phyloP scores from a whole-genome alignment of 1,140 invertebrate genomes.

The Scaptomyza graminum region DNA sequence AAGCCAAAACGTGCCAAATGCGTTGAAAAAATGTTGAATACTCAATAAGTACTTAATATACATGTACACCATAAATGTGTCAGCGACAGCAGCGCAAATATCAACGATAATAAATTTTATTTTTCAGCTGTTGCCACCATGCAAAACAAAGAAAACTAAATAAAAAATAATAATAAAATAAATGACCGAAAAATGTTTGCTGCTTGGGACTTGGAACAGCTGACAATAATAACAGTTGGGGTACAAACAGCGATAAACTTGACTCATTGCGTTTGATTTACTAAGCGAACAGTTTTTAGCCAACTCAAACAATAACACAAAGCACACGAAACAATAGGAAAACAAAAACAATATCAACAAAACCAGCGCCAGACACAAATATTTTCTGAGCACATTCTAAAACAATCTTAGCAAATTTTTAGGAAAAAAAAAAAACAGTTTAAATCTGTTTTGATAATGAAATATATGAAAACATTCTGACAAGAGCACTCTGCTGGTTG shows the following conservation, averaged over 20 bases:
- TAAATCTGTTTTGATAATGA: slow-evolving; percentile 24
- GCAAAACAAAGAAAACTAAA: slow-evolving; percentile 25
- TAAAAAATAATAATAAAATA: slow-evolving; percentile 23
- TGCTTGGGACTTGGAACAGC: slow-evolving; percentile 59
- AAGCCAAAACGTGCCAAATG: slow-evolving; percentile 19
- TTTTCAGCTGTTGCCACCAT: slow-evolving; percentile 12
- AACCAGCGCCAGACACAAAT: slow-evolving; percentile 6
- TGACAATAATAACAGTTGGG: slow-evolving; percentile 50
- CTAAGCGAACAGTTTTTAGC: slow-evolving; percentile 32
- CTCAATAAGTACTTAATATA: slow-evolving; percentile 3
- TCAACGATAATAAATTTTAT: slow-evolving; percentile 50
- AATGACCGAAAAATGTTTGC: slow-evolving; percentile 21
- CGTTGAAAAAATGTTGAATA: slow-evolving; percentile 7
- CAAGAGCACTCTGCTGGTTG: background rate
- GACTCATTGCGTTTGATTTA: slow-evolving; percentile 60
- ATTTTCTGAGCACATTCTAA: slow-evolving; percentile 2
- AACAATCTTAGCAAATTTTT: slow-evolving; percentile 8
- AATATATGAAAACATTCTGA: slow-evolving; percentile 17
- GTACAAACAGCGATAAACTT: slow-evolving; percentile 54
- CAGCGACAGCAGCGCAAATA: slow-evolving; percentile 46
- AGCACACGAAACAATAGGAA: background rate
- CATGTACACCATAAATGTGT: slow-evolving; percentile 47
- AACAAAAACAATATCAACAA: background rate
- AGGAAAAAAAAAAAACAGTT: slow-evolving; percentile 1
- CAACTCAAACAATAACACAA: slow-evolving; percentile 2